Conservation (phyloP, 2,888 invertebrate genomes). For the Thecophora atra region DNA sequence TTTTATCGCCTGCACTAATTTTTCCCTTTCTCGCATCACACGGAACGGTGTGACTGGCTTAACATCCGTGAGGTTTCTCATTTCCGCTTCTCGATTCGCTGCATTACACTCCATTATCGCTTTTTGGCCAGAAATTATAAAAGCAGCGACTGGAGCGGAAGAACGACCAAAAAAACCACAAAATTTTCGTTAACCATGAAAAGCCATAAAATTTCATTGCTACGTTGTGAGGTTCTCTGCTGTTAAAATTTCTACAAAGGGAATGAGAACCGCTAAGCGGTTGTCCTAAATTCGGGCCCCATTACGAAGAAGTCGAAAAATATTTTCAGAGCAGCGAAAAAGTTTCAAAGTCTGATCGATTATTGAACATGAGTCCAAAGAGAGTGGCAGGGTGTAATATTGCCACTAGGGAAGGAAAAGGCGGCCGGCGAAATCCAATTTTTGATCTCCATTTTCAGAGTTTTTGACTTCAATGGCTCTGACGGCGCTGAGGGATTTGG, state of each 20-base stretch:
- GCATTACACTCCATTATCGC: neutral
- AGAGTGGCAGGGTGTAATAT: no score
- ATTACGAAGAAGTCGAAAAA: neutral
- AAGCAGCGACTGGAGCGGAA: neutral
- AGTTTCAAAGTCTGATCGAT: slow-evolving; percentile 9
- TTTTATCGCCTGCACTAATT: neutral
- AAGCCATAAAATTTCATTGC: neutral
- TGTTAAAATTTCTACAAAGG: neutral
- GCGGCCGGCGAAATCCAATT: no score
- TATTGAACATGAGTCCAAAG: neutral
- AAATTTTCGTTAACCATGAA: neutral
- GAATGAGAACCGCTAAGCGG: neutral
- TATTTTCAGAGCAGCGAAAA: neutral
- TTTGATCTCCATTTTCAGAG: no score
- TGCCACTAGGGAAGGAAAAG: no score
- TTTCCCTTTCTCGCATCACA: neutral
- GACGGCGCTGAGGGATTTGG: no score
- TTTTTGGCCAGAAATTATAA: neutral
- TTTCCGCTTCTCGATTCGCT: neutral
- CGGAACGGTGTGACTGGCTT: neutral
- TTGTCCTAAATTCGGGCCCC: neutral
- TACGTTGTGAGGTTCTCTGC: neutral
- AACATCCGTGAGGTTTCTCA: neutral
- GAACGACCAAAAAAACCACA: neutral
- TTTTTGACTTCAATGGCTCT: no score